phyloP scores from a whole-genome alignment of 2,113 vertebrate species.

The Rhodinocichla rosea region DNA sequence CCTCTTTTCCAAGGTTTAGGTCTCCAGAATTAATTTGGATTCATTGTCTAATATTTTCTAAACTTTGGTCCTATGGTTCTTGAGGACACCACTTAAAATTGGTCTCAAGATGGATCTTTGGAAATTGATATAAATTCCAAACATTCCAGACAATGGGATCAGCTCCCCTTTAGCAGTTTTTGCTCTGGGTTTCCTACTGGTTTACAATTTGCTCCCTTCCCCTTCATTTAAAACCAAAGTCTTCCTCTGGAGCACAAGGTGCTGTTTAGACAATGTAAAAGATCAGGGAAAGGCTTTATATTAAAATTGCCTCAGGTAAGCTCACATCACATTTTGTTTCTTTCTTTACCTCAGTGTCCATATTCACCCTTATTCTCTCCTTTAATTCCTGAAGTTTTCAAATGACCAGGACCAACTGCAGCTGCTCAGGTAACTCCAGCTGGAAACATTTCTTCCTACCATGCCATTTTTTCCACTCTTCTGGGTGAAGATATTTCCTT shows the following conservation, averaged over 20 bases:
- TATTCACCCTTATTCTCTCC: not conserved
- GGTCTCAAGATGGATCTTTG: not conserved
- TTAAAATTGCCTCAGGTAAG: not conserved
- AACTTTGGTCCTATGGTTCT: not conserved
- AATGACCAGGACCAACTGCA: not conserved
- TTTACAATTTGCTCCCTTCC: not conserved
- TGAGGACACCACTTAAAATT: not conserved
- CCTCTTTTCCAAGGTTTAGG: not conserved
- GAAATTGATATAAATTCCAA: not conserved
- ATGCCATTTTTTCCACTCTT: not conserved
- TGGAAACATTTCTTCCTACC: not conserved
- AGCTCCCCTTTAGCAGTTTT: accelerated
- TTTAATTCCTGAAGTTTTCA: not conserved
- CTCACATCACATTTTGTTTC: not conserved
- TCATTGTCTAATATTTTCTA: not conserved
- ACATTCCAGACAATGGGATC: not conserved
- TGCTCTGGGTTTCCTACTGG: accelerated
- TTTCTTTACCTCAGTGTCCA: not conserved
- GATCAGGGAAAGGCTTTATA: not conserved
- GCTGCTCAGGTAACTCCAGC: not conserved
- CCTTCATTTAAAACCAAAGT: not conserved
- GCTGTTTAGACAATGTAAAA: not conserved
- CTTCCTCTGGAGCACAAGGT: not conserved
- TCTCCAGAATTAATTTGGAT: not conserved
- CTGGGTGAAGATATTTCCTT: not conserved